Evolutionary conservation across 2,888 invertebrate species (phyloP).

Genomic region (Andricus curvator): DNA sequence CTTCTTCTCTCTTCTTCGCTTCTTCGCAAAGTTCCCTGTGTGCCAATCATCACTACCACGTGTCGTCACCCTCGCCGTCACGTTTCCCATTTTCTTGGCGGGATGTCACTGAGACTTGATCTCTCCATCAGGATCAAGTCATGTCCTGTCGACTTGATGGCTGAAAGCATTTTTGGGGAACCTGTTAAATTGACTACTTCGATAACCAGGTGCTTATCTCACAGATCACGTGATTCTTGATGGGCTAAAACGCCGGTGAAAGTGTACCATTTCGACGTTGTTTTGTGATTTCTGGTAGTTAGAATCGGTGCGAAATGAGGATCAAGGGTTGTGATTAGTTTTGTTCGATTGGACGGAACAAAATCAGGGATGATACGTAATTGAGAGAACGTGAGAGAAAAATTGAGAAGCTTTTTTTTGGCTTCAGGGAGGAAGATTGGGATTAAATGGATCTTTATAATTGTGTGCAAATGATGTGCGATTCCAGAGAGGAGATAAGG

Average conservation of each 20-base stretch:
- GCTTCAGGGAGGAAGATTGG: not conserved
- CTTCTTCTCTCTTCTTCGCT: slow-evolving; percentile 38
- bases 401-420: not conserved
- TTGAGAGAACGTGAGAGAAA: not conserved
- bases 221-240: not conserved
- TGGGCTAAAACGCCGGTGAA: not conserved
- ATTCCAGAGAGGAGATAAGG: not conserved
- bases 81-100: not conserved
- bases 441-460: not conserved
- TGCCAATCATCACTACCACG: slow-evolving; percentile 49
- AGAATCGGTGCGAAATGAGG: not conserved
- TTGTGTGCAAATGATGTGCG: not conserved
- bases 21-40: slow-evolving; percentile 11
- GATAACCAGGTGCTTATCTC: slow-evolving; percentile 33
- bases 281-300: not conserved
- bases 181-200: slow-evolving; percentile 29
- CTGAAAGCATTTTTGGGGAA: slow-evolving; percentile 2
- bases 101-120: slow-evolving; percentile 10
- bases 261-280: slow-evolving; percentile 25
- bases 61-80: slow-evolving; percentile 30
- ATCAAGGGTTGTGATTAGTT: not conserved
- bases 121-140: slow-evolving; percentile 24
- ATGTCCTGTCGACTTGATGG: not conserved
- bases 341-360: not conserved
- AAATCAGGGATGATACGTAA: not conserved